Base-by-base conservation (phyloP, 2,888 invertebrate species). In the Drosophila emarginata region DNA sequence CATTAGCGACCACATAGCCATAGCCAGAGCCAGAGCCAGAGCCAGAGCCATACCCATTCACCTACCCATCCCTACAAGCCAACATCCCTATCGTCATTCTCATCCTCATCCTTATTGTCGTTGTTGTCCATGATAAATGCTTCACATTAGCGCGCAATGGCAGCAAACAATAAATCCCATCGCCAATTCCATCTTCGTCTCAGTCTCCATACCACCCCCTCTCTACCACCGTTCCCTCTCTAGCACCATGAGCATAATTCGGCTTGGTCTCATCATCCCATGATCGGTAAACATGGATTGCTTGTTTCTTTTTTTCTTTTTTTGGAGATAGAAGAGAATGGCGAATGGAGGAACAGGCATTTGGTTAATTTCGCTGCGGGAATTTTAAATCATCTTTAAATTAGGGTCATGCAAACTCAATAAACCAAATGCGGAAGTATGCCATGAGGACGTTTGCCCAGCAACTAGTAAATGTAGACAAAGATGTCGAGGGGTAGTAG, bases 321-420 rank as follows among this genome's bases (percentile, higher is more conserved):
- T 21, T 18, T 4, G 4, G 11, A 14, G n/a, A 12, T 4, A 32
- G 12, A 11, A 4, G 18, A 18, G 18, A 45, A 4, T 4, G 45
- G 18, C n/a, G 45, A 21, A 26, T 9, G 9, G 7, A 4, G 15
- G 54, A 5, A 1, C 15, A 36, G 72, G 67, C 60, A 63, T 80
- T 86, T 83, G 74, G 73, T 80, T 83, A 83, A 83, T 83, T 86
- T 86, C 80, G 83, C 80, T 77, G 83, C 86, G 80, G 83, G 83
- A 79, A 83, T 83, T 83, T 83, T 76, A 83, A 83, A 86, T 83
- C 86, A 83, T 83, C 86, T 83, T 86, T 83, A 83, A 83, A 83
- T 83, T 86, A 86, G 83, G 83, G 83, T 82, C 86, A 83, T 82
- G 83, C 83, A 77, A 82, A 81, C 82, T 79, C 82, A 81, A 82